Evolutionary conservation across 2,888 invertebrate species (phyloP).

Genomic region (Globia sparganii): DNA sequence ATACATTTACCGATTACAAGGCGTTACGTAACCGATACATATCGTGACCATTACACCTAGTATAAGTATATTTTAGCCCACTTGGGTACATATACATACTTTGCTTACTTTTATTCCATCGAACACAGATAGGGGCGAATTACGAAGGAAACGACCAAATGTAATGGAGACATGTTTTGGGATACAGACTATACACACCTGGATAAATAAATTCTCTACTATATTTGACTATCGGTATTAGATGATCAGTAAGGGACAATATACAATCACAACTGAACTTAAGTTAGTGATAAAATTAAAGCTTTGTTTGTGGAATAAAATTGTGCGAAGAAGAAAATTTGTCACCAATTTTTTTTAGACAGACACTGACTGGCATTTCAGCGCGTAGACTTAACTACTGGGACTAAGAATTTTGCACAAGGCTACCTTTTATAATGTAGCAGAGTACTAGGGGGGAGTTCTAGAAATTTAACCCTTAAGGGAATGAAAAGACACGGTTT

Average conservation of each 20-base stretch:
- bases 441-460: neutral
- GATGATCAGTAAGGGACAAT: constrained; percentile 24
- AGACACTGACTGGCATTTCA: neutral
- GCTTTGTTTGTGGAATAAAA: constrained; percentile 50
- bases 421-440: neutral
- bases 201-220: constrained; percentile 25
- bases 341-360: constrained; percentile 53
- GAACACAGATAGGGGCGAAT: constrained; percentile 59
- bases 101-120: constrained; percentile 47
- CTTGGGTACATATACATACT: constrained; percentile 49
- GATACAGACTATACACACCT: constrained; percentile 26
- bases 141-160: constrained; percentile 56
- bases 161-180: constrained; percentile 54
- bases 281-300: constrained; percentile 55
- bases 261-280: constrained; percentile 25
- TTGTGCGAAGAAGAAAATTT: constrained; percentile 51
- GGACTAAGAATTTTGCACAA: neutral
- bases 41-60: constrained; percentile 46
- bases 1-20: constrained; percentile 54
- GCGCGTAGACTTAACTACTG: neutral
- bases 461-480: neutral
- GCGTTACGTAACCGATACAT: constrained; percentile 51
- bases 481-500: neutral
- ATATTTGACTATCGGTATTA: constrained; percentile 18
- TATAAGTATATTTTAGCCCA: constrained; percentile 56